Evolutionary conservation across 2,113 vertebrate genomes (phyloP), one percentile per base, ranked within the genome.

Genomic region (Ptilorrhoa leucosticta): DNA sequence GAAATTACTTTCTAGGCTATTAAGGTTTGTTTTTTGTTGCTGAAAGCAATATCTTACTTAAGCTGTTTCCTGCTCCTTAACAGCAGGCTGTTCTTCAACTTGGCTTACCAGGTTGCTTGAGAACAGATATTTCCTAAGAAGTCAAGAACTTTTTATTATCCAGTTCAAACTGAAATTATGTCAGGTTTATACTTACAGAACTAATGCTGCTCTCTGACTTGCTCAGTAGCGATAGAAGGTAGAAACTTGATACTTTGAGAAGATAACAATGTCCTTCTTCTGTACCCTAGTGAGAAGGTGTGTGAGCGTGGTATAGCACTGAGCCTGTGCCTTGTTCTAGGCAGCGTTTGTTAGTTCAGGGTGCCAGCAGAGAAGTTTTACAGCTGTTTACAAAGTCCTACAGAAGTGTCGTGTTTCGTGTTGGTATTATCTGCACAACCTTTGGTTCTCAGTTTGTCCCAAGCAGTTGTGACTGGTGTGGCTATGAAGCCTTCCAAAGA

Each of bases 301-400:
- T 21, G 15, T 30, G 76, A 60, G 42, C 0, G 0, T 24, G 14
- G 15, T 24, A 2, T 7, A 31, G 51, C 27, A 6, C 57, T 2
- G 57, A 90, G 75, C 83, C 60, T 16, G 16, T 26, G 40, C 75
- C 45, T 63, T 42, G 39, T 42, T 78, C 30, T 33, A 24, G 84
- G 44, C 48, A 10, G 47, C 14, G 31, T 70, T 91, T 93, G 27
- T 66, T 75, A 39, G 60, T 26, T 84, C 69, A 64, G 19, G 40
- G 48, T 60, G 39, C 50, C 60, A 84, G 80, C 77, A 66, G 81
- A 83, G 69, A 20, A 56, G 16, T 91, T 87, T 79, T 87, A 91
- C 44, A 65, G 0, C 65, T 71, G 27, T 75, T 87, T 68, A 35
- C 30, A 71, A 22, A 71, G 66, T 63, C 42, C 40, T 83, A 0